phyloP scores from a whole-genome alignment of 2,113 vertebrate species.

The Amazona guildingii region DNA sequence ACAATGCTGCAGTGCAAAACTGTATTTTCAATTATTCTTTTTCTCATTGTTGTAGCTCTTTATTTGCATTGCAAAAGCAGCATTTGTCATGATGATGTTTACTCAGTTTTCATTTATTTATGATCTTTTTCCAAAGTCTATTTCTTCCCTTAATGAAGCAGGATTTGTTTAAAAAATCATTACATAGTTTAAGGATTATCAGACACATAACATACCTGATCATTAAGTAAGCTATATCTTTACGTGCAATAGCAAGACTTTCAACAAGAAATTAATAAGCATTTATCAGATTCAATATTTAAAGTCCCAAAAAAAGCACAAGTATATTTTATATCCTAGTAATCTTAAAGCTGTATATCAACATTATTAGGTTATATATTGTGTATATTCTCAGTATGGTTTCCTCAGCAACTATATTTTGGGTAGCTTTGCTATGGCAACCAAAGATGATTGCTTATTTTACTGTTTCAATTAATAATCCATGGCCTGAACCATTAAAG shows the following conservation, averaged over 20 bases:
- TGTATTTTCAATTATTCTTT: not conserved
- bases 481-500: conserved; percentile 15
- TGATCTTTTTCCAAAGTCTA: not conserved
- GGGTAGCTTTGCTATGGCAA: conserved; percentile 65
- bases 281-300: not conserved
- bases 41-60: not conserved
- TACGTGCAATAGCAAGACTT: not conserved
- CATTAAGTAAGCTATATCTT: not conserved
- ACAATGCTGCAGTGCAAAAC: not conserved
- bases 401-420: conserved; percentile 67
- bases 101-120: not conserved
- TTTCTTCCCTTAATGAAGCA: not conserved
- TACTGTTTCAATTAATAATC: conserved; percentile 61
- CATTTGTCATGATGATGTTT: not conserved
- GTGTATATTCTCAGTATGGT: conserved; percentile 55
- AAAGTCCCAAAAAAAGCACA: not conserved
- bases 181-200: not conserved
- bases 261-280: not conserved
- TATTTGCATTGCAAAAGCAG: not conserved
- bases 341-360: conserved; percentile 33
- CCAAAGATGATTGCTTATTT: conserved; percentile 60
- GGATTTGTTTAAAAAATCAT: not conserved
- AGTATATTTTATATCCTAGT: not conserved
- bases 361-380: conserved; percentile 48
- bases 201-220: not conserved